These are phyloP conservation scores for Heliconius melpomene DNA, from an alignment of 1,140 invertebrate species.

Conservation along the genomic window DNA sequence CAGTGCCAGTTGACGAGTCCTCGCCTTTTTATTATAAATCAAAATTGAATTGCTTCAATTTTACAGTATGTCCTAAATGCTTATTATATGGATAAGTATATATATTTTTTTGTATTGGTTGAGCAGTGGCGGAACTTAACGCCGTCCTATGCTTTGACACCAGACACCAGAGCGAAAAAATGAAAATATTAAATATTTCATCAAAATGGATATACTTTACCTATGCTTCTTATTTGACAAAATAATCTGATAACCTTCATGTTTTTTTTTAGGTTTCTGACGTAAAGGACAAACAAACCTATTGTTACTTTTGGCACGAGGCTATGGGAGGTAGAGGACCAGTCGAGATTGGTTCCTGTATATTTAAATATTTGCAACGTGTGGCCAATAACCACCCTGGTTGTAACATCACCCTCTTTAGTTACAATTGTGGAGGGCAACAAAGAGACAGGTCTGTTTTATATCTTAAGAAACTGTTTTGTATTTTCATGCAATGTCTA, in stretches of 20 bases:
- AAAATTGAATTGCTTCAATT: conserved; percentile 8
- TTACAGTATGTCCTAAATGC: background rate
- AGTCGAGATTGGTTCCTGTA: conserved; percentile 3
- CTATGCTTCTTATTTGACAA: too few relatives aligned
- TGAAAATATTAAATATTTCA: too few relatives aligned
- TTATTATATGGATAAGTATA: background rate
- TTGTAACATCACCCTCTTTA: conserved; percentile 25
- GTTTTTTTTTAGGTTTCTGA: too few relatives aligned
- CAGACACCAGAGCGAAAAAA: too few relatives aligned
- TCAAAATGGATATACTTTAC: too few relatives aligned
- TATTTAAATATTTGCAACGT: background rate
- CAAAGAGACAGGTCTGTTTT: conserved; percentile 13
- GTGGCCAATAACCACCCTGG: conserved; percentile 20
- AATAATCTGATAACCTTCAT: too few relatives aligned
- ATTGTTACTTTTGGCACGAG: too few relatives aligned
- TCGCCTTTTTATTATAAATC: conserved; percentile 14
- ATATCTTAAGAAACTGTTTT: background rate
- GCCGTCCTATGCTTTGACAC: too few relatives aligned
- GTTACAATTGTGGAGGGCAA: conserved; percentile 28
- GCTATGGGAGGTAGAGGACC: too few relatives aligned
- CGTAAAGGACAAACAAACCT: too few relatives aligned
- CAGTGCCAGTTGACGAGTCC: background rate
- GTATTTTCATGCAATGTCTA: too few relatives aligned
- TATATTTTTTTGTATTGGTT: background rate
- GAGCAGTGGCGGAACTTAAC: too few relatives aligned